A percentile compares a stretch with the other conserved stretches of the same genome.
Evolutionary conservation across 2,113 vertebrate genomes (phyloP).

Genomic region (Irena cyanogastra): DNA sequence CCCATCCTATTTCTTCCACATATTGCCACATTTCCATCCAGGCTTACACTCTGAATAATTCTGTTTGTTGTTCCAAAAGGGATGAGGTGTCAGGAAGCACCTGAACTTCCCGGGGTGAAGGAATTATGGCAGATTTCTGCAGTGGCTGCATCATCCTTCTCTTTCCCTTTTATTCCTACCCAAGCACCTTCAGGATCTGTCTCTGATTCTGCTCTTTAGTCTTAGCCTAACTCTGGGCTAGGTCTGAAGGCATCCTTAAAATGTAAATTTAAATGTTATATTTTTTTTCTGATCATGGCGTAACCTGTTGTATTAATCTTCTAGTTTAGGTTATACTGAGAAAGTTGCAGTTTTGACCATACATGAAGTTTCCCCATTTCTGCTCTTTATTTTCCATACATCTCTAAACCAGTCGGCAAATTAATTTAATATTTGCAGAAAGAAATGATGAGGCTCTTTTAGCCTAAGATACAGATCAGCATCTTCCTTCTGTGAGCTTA

Average conservation of each 20-base stretch:
- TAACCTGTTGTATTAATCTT: background rate
- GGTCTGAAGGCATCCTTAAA: background rate
- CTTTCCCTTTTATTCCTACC: background rate
- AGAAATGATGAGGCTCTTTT: background rate
- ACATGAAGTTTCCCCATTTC: background rate
- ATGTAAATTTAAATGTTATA: accelerated
- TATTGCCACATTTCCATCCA: background rate
- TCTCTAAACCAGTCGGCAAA: background rate
- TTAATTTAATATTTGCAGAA: background rate
- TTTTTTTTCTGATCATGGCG: background rate
- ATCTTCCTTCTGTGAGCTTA: background rate
- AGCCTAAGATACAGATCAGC: background rate
- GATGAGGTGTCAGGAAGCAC: too few relatives aligned
- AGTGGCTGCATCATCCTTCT: background rate
- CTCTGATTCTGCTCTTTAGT: background rate
- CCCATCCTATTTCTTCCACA: background rate
- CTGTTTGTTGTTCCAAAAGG: background rate
- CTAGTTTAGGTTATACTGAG: background rate
- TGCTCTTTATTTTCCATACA: background rate
- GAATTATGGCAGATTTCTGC: background rate
- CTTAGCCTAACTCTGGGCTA: background rate
- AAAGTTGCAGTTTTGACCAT: background rate
- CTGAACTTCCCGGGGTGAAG: background rate
- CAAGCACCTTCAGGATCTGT: background rate
- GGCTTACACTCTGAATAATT: background rate